Evolutionary conservation across 2,888 invertebrate species (phyloP).

Genomic region (Tipula unca): DNA sequence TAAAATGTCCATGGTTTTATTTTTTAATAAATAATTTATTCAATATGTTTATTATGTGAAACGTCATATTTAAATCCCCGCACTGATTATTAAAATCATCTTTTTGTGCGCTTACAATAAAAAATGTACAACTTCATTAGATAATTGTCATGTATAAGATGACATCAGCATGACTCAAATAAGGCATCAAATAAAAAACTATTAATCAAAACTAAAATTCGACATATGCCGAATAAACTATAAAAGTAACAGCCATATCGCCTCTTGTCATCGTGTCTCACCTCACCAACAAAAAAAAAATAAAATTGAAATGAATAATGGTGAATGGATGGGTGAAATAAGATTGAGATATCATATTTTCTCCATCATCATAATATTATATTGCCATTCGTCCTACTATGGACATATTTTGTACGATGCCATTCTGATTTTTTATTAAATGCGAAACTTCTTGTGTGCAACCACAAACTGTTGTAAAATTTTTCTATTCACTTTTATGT

Average conservation of each 20-base stretch:
- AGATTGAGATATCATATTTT: neutral
- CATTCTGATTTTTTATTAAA: neutral
- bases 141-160: neutral
- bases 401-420: neutral
- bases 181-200: neutral
- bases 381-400: neutral
- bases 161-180: neutral
- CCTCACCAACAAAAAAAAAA: neutral
- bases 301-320: neutral
- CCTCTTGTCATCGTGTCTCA: neutral
- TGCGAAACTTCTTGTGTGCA: neutral
- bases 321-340: neutral
- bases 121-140: neutral
- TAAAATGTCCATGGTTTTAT: too few relatives aligned
- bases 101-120: neutral
- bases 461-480: neutral
- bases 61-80: too few relatives aligned
- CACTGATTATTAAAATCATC: neutral
- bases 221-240: conserved; percentile 8
- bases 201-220: neutral
- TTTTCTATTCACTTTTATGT: neutral
- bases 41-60: too few relatives aligned
- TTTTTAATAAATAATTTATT: too few relatives aligned
- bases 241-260: neutral
- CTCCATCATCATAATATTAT: neutral